phyloP scores from a whole-genome alignment of 37 sponge, comb jelly and placozoan genomes.

The Tethya wilhelma region DNA sequence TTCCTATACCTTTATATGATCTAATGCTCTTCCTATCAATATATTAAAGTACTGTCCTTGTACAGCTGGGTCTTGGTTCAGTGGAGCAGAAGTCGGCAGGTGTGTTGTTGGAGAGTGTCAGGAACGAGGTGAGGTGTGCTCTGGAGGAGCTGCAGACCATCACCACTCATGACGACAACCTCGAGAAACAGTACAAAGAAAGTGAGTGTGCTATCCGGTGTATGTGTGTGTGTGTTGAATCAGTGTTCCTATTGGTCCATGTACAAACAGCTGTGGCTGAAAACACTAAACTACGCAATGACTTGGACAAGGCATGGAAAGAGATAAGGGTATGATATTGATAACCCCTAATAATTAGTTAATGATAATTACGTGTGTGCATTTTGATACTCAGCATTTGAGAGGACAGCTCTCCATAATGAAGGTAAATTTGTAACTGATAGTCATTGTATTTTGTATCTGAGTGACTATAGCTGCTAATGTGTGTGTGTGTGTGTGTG shows the following conservation, averaged over 20 bases:
- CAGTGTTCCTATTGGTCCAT: background rate
- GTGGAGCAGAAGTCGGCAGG: constrained; percentile 5
- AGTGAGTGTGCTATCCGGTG: constrained; percentile 28
- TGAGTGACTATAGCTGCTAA: background rate
- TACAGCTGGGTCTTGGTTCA: constrained; percentile 1
- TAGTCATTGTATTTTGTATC: background rate
- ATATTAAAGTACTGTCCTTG: background rate
- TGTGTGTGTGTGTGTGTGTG: background rate
- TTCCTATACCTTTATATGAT: background rate
- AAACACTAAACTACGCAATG: constrained; percentile 54
- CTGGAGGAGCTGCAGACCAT: constrained; percentile 72
- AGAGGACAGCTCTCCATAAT: constrained; percentile 76
- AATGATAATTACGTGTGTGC: background rate
- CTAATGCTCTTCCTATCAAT: background rate
- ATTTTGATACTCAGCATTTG: constrained; percentile 50
- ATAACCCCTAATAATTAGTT: background rate
- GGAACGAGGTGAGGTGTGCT: constrained; percentile 50
- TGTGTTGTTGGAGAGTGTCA: constrained; percentile 27
- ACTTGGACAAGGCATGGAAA: constrained; percentile 68
- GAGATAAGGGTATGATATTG: constrained; percentile 73
- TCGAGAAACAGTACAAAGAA: constrained; percentile 91
- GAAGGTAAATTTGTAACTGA: constrained; percentile 39
- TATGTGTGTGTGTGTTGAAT: background rate
- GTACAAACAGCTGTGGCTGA: constrained; percentile 56
- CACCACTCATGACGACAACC: constrained; percentile 89